These are phyloP conservation scores for Cygnus buccinator DNA, from an alignment of 2,113 vertebrate species.

Conservation along the genomic window DNA sequence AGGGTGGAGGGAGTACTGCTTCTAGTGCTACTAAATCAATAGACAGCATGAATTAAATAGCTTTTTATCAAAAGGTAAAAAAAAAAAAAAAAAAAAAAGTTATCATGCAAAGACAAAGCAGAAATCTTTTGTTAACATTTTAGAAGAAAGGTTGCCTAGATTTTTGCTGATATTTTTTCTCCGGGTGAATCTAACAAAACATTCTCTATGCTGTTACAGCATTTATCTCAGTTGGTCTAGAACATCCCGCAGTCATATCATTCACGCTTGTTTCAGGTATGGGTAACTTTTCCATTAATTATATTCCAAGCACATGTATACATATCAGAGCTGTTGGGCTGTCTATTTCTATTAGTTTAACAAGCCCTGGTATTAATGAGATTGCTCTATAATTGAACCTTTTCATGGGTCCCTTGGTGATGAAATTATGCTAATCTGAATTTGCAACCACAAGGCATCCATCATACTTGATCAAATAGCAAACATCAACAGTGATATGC, in stretches of 20 bases:
- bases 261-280: constrained; percentile 77
- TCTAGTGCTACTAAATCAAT: neutral
- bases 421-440: constrained; percentile 92
- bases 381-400: constrained; percentile 94
- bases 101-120: neutral
- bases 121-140: neutral
- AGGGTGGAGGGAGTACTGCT: neutral
- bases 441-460: constrained; percentile 93
- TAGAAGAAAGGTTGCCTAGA: neutral
- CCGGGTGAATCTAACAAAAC: neutral
- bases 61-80: neutral
- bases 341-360: constrained; percentile 90
- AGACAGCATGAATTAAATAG: neutral
- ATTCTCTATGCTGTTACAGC: neutral
- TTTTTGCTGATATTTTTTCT: constrained; percentile 21
- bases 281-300: constrained; percentile 85
- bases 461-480: constrained; percentile 93
- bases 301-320: constrained; percentile 89
- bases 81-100: neutral
- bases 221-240: constrained; percentile 22
- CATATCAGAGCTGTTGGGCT: constrained; percentile 86
- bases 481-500: constrained; percentile 86
- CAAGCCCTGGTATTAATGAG: constrained; percentile 95
- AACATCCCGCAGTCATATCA: constrained; percentile 24
- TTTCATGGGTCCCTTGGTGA: constrained; percentile 93